Conservation (phyloP, 2,797 vertebrate genomes). For the Pteronotus mesoamericanus region DNA sequence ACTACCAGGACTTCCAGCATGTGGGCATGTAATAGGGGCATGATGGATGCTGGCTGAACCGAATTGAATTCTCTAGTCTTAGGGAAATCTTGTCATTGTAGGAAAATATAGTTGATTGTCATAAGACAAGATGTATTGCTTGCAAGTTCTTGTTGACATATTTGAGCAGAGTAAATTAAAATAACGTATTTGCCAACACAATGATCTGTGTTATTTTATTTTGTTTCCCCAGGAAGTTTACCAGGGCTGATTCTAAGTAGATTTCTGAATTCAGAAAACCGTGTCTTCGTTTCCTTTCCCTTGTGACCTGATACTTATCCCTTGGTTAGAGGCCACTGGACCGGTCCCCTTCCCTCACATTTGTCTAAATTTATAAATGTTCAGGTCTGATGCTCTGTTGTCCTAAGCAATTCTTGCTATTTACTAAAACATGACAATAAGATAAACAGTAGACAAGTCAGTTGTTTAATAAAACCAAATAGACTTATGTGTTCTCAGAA, state of each 20-base stretch:
- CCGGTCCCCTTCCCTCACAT: not conserved
- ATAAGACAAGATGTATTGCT: conserved; percentile 12
- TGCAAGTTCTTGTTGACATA: conserved; percentile 35
- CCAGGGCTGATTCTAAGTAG: not conserved
- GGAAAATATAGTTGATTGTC: conserved; percentile 37
- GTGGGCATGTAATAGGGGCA: not conserved
- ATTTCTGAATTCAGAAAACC: not conserved
- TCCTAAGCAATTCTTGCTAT: not conserved
- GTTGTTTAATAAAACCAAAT: conserved; percentile 39
- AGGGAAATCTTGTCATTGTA: conserved; percentile 19
- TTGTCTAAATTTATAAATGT: not conserved
- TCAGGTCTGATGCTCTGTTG: not conserved
- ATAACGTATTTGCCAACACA: not conserved
- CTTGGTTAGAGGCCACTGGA: not conserved
- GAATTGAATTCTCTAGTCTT: conserved; percentile 12
- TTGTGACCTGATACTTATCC: not conserved
- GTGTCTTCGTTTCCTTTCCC: not conserved
- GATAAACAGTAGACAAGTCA: not conserved
- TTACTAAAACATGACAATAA: not conserved
- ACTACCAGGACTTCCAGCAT: not conserved
- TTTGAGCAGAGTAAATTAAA: conserved; percentile 21
- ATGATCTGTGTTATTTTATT: conserved; percentile 13
- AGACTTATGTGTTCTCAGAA: not conserved
- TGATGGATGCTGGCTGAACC: conserved; percentile 11
- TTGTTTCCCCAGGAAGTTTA: not conserved